Conservation (phyloP, 2,113 vertebrate genomes). For the Phaethon lepturus region DNA sequence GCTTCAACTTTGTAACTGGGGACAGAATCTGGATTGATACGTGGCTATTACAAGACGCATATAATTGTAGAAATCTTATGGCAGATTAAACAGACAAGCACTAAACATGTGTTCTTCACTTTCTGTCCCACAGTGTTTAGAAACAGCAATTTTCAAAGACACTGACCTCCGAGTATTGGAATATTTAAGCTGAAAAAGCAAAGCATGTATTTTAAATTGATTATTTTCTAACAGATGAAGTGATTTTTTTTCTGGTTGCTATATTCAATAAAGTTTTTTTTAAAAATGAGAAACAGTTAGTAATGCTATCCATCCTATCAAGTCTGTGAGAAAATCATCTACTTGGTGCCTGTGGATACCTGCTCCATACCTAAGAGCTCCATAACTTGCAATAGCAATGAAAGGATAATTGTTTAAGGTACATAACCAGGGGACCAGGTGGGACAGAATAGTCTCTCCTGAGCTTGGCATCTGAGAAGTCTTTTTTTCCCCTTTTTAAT, state of each 20-base stretch:
- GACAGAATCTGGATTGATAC: neutral
- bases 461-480: neutral
- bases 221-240: neutral
- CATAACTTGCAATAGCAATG: neutral
- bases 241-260: neutral
- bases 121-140: neutral
- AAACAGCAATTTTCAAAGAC: neutral
- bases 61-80: neutral
- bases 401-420: neutral
- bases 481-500: neutral
- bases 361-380: neutral
- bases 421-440: neutral
- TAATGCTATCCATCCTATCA: neutral
- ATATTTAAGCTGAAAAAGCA: neutral
- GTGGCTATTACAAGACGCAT: neutral
- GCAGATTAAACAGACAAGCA: neutral
- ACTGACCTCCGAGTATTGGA: neutral
- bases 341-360: neutral
- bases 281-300: neutral
- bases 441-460: neutral
- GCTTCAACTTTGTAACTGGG: neutral
- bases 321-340: neutral
- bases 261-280: neutral
- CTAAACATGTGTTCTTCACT: neutral
- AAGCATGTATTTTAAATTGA: neutral